Evolutionary conservation across 2,113 vertebrate species (phyloP).

Genomic region (Scatophagus argus): DNA sequence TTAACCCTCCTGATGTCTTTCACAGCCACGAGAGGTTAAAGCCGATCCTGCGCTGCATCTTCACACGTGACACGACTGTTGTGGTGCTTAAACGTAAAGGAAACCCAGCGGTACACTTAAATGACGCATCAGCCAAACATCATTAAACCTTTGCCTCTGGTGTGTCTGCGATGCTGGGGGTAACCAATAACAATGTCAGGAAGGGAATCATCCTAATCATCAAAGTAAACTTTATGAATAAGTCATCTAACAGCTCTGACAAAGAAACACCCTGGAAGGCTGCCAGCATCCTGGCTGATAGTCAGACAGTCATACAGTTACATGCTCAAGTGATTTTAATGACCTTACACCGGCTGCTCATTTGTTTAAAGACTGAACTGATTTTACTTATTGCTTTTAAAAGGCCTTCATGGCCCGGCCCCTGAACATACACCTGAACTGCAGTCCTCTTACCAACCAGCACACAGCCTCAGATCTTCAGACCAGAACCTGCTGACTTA

Average conservation of each 20-base stretch:
- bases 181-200: constrained; percentile 45
- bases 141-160: constrained; percentile 70
- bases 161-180: constrained; percentile 51
- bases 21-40: constrained; percentile 28
- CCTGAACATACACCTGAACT: no score
- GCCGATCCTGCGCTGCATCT: constrained; percentile 21
- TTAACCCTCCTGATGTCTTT: constrained; percentile 29
- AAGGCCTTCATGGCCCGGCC: no score
- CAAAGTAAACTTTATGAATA: constrained; percentile 78
- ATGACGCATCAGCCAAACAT: constrained; percentile 59
- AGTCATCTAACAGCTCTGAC: constrained; percentile 65
- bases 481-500: no score
- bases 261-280: constrained; percentile 45
- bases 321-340: no score
- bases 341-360: no score
- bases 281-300: constrained; percentile 54
- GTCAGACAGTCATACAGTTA: constrained; percentile 28
- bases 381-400: no score
- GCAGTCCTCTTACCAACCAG: no score
- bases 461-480: no score
- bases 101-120: constrained; percentile 52
- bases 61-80: constrained; percentile 42
- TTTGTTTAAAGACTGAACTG: no score
- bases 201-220: constrained; percentile 65
- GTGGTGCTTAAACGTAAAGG: constrained; percentile 48